These are phyloP conservation scores for Digitonthophagus gazella DNA, from an alignment of 2,888 invertebrate genomes.

Conservation along the genomic window DNA sequence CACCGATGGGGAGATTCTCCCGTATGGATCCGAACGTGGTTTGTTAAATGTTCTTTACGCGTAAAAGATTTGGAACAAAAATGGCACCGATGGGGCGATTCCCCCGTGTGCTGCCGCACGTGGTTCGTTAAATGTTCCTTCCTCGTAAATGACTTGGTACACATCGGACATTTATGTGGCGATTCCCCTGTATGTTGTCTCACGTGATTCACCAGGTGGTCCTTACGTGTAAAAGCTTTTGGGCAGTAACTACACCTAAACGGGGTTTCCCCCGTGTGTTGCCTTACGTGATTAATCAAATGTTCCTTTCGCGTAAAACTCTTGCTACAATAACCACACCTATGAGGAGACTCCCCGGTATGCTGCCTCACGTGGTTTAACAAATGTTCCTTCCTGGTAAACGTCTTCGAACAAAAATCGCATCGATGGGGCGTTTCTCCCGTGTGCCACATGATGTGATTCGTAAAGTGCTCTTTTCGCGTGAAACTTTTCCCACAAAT, in stretches of 20 bases:
- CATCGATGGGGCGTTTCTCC: conserved; percentile 72
- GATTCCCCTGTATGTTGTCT: conserved; percentile 71
- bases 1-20: conserved; percentile 70
- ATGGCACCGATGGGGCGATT: conserved; percentile 82
- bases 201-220: conserved; percentile 74
- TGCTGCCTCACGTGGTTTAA: conserved; percentile 76
- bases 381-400: conserved; percentile 74
- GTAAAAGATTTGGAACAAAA: conserved; percentile 84
- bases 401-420: conserved; percentile 77
- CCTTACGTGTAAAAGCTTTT: conserved; percentile 81
- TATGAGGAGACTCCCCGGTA: conserved; percentile 80
- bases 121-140: conserved; percentile 83
- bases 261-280: conserved; percentile 74
- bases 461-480: conserved; percentile 86
- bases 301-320: conserved; percentile 85
- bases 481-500: conserved; percentile 87
- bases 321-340: conserved; percentile 83
- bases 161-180: conserved; percentile 74
- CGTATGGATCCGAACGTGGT: conserved; percentile 69
- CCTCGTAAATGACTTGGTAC: conserved; percentile 75
- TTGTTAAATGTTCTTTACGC: conserved; percentile 81
- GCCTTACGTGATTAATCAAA: conserved; percentile 80
- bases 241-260: conserved; percentile 83
- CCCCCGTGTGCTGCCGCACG: conserved; percentile 84
- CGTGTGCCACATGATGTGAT: conserved; percentile 87